phyloP scores from a whole-genome alignment of 2,888 invertebrate species.

The Microctonus brassicae region DNA sequence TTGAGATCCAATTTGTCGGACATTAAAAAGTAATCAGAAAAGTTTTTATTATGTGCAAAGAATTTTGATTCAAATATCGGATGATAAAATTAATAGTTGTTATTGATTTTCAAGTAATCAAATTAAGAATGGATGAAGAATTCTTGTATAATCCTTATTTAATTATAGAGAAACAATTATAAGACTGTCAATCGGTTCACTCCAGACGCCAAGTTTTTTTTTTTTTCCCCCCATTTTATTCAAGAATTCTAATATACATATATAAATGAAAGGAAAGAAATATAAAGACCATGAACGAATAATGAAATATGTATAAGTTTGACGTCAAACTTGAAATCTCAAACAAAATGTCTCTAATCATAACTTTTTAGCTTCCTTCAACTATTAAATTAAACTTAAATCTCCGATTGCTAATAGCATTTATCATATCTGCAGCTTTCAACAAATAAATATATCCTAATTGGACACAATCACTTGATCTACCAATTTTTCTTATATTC shows the following conservation, averaged over 20 bases:
- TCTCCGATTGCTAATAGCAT: slow-evolving; percentile 40
- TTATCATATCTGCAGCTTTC: neutral
- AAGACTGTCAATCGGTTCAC: neutral
- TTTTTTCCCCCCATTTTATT: neutral
- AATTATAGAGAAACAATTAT: neutral
- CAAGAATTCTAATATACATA: neutral
- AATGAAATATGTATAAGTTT: neutral
- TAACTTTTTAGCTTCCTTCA: slow-evolving; percentile 10
- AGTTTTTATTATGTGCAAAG: neutral
- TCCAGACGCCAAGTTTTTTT: neutral
- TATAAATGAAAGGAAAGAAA: neutral
- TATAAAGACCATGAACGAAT: neutral
- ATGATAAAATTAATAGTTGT: neutral
- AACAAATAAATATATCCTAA: too few relatives aligned
- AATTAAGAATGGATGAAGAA: neutral
- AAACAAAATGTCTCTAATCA: slow-evolving; percentile 29
- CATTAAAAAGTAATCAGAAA: slow-evolving; percentile 53
- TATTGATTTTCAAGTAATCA: neutral
- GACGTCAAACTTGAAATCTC: neutral
- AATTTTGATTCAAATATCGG: neutral
- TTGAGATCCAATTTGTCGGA: slow-evolving; percentile 47
- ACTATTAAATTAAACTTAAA: slow-evolving; percentile 41
- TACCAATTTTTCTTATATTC: too few relatives aligned
- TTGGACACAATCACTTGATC: too few relatives aligned
- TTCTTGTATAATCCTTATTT: neutral